These are phyloP conservation scores for Sylvicola fuscatus DNA, from an alignment of 2,888 invertebrate species.

Conservation along the genomic window DNA sequence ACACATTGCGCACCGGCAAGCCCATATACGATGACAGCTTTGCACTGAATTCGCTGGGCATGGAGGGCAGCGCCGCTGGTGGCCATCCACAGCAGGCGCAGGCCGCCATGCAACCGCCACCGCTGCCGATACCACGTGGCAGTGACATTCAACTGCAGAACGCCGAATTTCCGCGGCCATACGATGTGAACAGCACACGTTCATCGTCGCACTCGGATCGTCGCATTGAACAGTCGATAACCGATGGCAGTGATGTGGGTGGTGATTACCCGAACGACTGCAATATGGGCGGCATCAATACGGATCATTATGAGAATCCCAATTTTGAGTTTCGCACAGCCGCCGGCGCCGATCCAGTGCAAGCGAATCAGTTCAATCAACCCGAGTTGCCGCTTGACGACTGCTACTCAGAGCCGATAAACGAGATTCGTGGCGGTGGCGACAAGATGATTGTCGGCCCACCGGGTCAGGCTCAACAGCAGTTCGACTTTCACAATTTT, in stretches of 20 bases:
- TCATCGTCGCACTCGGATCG: constrained; percentile 3
- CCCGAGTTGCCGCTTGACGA: constrained; percentile 12
- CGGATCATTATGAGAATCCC: constrained; percentile 26
- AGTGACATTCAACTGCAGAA: too few relatives aligned
- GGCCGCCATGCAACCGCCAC: constrained; percentile 9
- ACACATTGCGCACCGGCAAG: constrained; percentile 56
- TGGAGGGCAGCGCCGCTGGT: constrained; percentile 25
- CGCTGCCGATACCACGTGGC: constrained; percentile 1
- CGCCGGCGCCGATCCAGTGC: not conserved
- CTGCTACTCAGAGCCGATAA: constrained; percentile 24
- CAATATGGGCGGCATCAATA: constrained; percentile 10
- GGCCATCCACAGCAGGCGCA: constrained; percentile 30
- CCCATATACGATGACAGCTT: constrained; percentile 51
- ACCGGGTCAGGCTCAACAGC: not conserved
- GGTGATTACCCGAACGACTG: constrained; percentile 8
- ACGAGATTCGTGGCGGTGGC: constrained; percentile 3
- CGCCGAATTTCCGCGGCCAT: not conserved
- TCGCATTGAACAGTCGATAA: not conserved
- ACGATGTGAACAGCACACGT: constrained; percentile 6
- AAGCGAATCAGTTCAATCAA: not conserved
- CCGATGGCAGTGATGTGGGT: constrained; percentile 10
- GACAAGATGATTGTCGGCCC: not conserved
- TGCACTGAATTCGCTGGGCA: constrained; percentile 29
- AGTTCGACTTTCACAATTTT: constrained; percentile 32
- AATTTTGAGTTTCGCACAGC: constrained; percentile 19